A percentile compares a stretch with the other conserved stretches of the same genome.
phyloP scores from a whole-genome alignment of 2,888 invertebrate genomes.

The Pimpla rufipes region DNA sequence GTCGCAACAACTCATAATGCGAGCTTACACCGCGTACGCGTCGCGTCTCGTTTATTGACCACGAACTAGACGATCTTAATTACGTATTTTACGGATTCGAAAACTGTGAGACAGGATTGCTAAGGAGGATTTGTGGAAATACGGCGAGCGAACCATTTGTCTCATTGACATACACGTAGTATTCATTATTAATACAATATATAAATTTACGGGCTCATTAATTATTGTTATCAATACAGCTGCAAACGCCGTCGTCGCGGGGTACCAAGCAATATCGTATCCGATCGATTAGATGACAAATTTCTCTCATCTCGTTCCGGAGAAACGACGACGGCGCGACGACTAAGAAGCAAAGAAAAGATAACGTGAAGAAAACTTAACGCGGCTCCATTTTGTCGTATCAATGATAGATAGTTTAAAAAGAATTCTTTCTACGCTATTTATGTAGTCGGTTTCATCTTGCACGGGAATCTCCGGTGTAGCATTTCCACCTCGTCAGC shows the following conservation, averaged over 20 bases:
- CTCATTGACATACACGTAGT: slow-evolving; percentile 24
- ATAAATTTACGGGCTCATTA: slow-evolving; percentile 16
- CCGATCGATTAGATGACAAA: slow-evolving; percentile 7
- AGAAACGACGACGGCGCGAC: neutral
- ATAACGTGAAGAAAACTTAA: no score
- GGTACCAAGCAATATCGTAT: neutral
- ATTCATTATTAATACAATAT: slow-evolving; percentile 57
- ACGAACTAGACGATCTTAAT: no score
- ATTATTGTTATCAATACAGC: slow-evolving; percentile 16
- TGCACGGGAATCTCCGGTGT: no score
- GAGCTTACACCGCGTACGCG: neutral
- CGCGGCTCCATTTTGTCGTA: neutral
- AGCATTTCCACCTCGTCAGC: slow-evolving; percentile 89
- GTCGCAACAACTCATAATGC: slow-evolving; percentile 7
- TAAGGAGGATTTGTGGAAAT: no score
- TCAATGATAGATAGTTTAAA: neutral
- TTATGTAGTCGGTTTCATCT: slow-evolving; percentile 86
- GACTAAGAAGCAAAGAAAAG: neutral
- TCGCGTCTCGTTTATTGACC: neutral
- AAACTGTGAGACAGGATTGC: no score
- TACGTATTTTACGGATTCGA: no score
- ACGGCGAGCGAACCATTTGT: no score
- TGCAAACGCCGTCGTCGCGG: neutral
- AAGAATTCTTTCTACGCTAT: slow-evolving; percentile 22
- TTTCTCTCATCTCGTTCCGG: neutral